Conservation (phyloP, 2,797 vertebrate genomes). For the Tenualosa thibaudeaui region DNA sequence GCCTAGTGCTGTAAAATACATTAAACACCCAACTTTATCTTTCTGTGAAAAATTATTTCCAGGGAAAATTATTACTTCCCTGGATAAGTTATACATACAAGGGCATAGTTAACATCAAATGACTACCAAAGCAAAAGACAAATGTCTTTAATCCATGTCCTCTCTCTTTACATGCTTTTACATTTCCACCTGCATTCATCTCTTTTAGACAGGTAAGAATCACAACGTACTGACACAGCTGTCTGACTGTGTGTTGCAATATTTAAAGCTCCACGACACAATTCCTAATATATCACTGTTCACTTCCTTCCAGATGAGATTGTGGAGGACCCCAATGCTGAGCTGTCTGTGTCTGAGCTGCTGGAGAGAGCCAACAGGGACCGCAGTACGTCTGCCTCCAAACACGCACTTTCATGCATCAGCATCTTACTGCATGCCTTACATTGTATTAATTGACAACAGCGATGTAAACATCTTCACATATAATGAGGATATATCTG, state of each 20-base stretch:
- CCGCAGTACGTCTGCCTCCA: constrained; percentile 51
- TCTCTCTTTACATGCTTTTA: background rate
- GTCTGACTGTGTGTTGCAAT: background rate
- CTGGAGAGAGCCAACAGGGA: constrained; percentile 69
- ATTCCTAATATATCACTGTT: background rate
- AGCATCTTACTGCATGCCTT: background rate
- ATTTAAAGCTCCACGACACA: background rate
- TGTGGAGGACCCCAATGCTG: constrained; percentile 46
- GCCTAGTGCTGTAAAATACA: background rate
- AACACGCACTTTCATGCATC: background rate
- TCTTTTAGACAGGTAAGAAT: constrained; percentile 3
- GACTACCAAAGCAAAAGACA: background rate
- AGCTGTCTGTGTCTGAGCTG: constrained; percentile 65
- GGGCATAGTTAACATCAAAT: background rate
- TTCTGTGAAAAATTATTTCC: background rate
- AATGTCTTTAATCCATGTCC: background rate
- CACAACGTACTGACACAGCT: background rate
- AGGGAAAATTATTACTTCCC: background rate
- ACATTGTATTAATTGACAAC: background rate
- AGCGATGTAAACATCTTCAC: constrained; percentile 1
- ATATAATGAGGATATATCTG: background rate
- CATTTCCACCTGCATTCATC: background rate
- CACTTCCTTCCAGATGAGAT: constrained; percentile 40
- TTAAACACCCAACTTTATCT: background rate
- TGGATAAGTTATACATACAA: background rate